A percentile compares a stretch with the other conserved stretches of the same genome.
phyloP scores from a whole-genome alignment of 2,888 invertebrate genomes.

The Zygothrica quintamaculata region DNA sequence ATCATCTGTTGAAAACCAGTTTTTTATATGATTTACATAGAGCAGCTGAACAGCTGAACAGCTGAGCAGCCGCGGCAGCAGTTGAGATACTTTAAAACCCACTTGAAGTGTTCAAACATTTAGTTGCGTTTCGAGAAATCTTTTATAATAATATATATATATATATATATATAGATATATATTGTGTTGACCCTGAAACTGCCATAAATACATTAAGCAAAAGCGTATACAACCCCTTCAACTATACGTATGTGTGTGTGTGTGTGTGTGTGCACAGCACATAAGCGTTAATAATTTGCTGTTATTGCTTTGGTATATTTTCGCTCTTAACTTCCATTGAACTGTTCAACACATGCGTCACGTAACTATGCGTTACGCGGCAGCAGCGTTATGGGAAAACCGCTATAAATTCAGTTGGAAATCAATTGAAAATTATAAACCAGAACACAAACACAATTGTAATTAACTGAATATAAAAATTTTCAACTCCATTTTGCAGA shows the following conservation, averaged over 20 bases:
- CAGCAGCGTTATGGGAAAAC: no score
- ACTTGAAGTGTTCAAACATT: slow-evolving; percentile 63
- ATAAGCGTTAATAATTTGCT: slow-evolving; percentile 60
- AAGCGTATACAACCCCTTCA: slow-evolving; percentile 47
- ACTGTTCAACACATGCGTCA: slow-evolving; percentile 63
- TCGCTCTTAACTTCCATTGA: slow-evolving; percentile 55
- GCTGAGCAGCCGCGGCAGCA: no score
- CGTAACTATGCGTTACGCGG: slow-evolving; percentile 37
- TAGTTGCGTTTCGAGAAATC: slow-evolving; percentile 57
- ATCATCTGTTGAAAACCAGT: slow-evolving; percentile 72
- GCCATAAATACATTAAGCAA: slow-evolving; percentile 79
- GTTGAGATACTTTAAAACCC: slow-evolving; percentile 75
- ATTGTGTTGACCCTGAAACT: slow-evolving; percentile 71
- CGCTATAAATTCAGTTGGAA: no score
- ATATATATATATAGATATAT: no score
- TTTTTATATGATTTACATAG: slow-evolving; percentile 70
- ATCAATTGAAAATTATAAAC: no score
- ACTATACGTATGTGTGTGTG: slow-evolving; percentile 5
- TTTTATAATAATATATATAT: slow-evolving; percentile 14
- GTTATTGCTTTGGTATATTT: slow-evolving; percentile 33
- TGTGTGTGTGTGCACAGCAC: slow-evolving; percentile 39
- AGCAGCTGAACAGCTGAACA: slow-evolving; percentile 44
- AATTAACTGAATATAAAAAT: no score
- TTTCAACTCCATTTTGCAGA: no score
- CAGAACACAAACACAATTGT: no score